Conservation (phyloP, 1,140 invertebrate species). For the Babylonia areolata region DNA sequence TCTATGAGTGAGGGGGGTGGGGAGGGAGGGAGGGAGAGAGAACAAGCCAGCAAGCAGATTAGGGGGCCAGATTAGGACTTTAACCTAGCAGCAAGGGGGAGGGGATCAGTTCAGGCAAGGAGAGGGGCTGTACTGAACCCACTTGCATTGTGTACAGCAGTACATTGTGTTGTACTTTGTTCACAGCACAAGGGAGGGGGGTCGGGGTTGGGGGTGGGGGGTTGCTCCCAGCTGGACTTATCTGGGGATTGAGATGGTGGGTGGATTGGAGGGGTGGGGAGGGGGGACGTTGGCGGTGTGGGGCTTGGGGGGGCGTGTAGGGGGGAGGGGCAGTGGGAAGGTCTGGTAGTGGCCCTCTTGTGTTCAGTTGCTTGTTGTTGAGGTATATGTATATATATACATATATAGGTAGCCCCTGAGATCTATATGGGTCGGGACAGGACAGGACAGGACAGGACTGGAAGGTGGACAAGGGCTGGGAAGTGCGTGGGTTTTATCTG, state of each 20-base stretch:
- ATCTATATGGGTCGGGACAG: neutral
- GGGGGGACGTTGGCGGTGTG: neutral
- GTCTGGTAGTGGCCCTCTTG: no score
- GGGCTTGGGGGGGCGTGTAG: no score
- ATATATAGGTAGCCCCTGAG: no score
- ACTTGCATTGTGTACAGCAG: neutral
- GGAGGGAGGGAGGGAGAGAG: neutral
- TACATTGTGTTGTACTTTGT: constrained; percentile 3
- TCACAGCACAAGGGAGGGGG: neutral
- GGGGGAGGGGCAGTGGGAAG: neutral
- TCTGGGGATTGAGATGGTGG: neutral
- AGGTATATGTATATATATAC: no score
- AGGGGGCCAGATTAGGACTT: constrained; percentile 10
- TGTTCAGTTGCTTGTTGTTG: no score
- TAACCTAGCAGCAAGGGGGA: neutral
- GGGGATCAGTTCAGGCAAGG: neutral
- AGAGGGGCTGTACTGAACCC: neutral
- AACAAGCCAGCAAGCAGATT: constrained; percentile 2
- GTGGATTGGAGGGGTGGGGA: neutral
- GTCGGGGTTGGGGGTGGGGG: neutral
- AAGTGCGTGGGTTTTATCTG: neutral
- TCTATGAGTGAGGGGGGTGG: neutral
- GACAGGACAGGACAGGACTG: neutral
- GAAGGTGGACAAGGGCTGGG: neutral
- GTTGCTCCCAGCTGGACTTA: constrained; percentile 4